Conservation (phyloP, 2,888 invertebrate species). For the Aromia moschata region DNA sequence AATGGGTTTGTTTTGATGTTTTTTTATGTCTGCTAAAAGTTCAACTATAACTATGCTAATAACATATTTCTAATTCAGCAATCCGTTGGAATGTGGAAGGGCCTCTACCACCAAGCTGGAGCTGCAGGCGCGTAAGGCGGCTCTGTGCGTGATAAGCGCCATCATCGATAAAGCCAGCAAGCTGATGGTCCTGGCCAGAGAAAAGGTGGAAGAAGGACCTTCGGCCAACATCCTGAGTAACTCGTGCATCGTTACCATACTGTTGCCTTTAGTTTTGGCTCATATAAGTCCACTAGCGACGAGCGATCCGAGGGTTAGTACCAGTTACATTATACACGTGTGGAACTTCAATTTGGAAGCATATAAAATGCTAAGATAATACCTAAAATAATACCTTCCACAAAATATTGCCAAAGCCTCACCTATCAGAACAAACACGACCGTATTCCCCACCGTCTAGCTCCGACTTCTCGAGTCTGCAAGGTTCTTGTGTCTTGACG, state of each 20-base stretch:
- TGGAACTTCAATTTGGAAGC: no score
- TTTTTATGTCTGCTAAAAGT: no score
- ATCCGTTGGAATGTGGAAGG: constrained; percentile 60
- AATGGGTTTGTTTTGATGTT: no score
- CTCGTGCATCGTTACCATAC: constrained; percentile 73
- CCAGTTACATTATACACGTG: no score
- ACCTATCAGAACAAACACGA: no score
- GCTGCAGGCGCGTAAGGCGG: constrained; percentile 73
- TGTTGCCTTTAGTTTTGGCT: constrained; percentile 86
- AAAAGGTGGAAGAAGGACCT: constrained; percentile 71
- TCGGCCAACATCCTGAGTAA: constrained; percentile 68
- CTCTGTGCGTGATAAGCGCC: constrained; percentile 78
- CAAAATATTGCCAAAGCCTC: no score
- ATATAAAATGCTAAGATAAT: no score
- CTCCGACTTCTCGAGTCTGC: no score
- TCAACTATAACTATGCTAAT: neutral
- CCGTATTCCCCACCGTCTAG: no score
- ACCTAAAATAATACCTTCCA: no score
- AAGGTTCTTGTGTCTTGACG: no score
- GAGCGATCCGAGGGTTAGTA: constrained; percentile 81
- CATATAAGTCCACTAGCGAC: constrained; percentile 83
- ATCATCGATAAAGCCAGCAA: constrained; percentile 82
- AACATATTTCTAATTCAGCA: constrained; percentile 50
- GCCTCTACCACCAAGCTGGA: constrained; percentile 58
- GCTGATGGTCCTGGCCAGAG: constrained; percentile 79